These are phyloP conservation scores for Oxyscelio sp. DNA, from an alignment of 2,888 invertebrate species.

Conservation along the genomic window DNA sequence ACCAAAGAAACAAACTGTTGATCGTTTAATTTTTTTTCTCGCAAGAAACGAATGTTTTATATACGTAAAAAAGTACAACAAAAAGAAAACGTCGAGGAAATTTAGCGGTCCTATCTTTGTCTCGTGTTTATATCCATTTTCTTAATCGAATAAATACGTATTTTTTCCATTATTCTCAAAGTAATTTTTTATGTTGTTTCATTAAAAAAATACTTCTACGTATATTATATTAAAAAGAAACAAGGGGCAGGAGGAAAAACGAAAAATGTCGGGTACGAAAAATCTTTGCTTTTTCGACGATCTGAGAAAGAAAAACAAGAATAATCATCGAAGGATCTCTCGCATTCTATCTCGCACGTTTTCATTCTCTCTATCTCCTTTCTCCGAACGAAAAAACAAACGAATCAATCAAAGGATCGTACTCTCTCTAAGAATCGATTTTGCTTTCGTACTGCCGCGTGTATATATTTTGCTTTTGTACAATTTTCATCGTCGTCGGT, in stretches of 20 bases:
- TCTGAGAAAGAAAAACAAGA: conserved; percentile 49
- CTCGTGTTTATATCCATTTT: background rate
- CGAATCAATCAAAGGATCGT: conserved; percentile 57
- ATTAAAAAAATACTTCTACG: conserved; percentile 61
- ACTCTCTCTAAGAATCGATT: conserved; percentile 59
- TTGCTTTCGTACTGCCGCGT: conserved; percentile 73
- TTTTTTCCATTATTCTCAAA: conserved; percentile 12
- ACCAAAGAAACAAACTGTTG: too few relatives aligned
- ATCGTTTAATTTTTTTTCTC: too few relatives aligned
- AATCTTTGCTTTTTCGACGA: conserved; percentile 22
- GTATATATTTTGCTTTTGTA: conserved; percentile 75
- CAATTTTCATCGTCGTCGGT: conserved; percentile 70
- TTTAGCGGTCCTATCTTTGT: conserved; percentile 31
- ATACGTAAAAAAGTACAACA: conserved; percentile 52
- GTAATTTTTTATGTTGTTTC: conserved; percentile 24
- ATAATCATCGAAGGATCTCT: conserved; percentile 36
- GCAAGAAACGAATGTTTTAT: too few relatives aligned
- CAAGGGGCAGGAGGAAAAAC: conserved; percentile 16
- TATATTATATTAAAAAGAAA: conserved; percentile 45
- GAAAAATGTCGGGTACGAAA: conserved; percentile 30
- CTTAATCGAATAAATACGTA: conserved; percentile 52
- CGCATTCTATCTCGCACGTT: conserved; percentile 42
- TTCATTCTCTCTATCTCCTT: conserved; percentile 49
- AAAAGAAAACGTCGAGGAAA: conserved; percentile 49
- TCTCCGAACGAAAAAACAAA: conserved; percentile 44